Conservation (phyloP, 2,888 invertebrate species). For the Meghimatium bilineatum region DNA sequence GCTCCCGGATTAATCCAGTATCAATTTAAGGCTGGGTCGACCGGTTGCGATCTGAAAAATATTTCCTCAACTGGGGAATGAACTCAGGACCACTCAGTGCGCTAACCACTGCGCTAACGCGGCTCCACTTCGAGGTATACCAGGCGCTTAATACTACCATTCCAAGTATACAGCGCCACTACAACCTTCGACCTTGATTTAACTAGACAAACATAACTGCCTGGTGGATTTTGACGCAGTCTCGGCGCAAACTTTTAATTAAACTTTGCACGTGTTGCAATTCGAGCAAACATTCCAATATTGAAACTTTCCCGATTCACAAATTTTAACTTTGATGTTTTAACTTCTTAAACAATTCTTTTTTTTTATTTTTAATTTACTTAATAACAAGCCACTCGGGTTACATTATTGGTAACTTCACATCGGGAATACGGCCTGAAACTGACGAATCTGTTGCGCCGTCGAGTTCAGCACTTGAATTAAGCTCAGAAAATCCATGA, state of each 20-base stretch:
- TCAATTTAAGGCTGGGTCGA: no score
- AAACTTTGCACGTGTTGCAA: not conserved
- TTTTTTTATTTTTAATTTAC: not conserved
- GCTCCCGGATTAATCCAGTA: no score
- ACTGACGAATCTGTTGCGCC: not conserved
- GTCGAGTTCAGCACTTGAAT: not conserved
- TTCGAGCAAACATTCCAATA: not conserved
- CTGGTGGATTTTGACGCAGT: not conserved
- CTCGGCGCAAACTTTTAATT: not conserved
- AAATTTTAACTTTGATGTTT: not conserved
- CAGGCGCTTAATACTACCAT: no score
- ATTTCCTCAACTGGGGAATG: no score
- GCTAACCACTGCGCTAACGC: no score
- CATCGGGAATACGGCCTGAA: not conserved
- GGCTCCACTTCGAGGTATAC: no score
- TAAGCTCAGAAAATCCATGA: not conserved
- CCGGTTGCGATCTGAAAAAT: no score
- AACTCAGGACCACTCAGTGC: no score
- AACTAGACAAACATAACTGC: no score
- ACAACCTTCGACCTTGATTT: no score
- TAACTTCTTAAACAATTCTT: not conserved
- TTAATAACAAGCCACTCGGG: not conserved
- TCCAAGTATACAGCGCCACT: no score
- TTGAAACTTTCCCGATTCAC: not conserved
- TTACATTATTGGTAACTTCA: not conserved